Percentiles rank a stretch among this genome's conserved stretches.
phyloP scores from a whole-genome alignment of 2,888 invertebrate genomes.

The Nemotelus pantherinus region DNA sequence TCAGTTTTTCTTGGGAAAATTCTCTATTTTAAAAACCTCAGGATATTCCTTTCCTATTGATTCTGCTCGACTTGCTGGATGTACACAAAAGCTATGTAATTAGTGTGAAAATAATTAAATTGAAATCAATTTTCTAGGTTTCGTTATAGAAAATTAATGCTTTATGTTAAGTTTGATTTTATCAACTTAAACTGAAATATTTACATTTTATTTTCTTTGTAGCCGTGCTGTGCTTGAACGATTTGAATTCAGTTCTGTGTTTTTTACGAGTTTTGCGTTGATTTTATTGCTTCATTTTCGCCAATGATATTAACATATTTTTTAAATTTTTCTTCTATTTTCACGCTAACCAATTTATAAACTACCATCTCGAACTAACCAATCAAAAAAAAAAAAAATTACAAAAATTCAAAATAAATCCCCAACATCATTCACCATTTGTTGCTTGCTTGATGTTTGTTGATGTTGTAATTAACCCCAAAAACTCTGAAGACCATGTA shows the following conservation, averaged over 20 bases:
- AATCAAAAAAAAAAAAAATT: conserved; percentile 44
- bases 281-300: too few species aligned
- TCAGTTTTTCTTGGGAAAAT: too few species aligned
- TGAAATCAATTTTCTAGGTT: too few species aligned
- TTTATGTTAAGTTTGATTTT: conserved; percentile 45
- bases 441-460: too few species aligned
- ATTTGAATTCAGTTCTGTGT: conserved; percentile 13
- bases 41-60: too few species aligned
- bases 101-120: too few species aligned
- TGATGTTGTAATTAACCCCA: not conserved
- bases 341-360: conserved; percentile 36
- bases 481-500: conserved; percentile 40
- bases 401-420: not conserved
- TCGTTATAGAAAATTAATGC: not conserved
- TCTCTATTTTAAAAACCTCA: too few species aligned
- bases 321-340: conserved; percentile 33
- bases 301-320: conserved; percentile 15
- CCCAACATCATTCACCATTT: too few species aligned
- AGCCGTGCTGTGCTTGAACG: conserved; percentile 33
- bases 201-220: conserved; percentile 32
- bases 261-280: not conserved
- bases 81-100: too few species aligned
- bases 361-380: conserved; percentile 41
- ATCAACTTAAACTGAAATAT: conserved; percentile 49
- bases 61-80: too few species aligned